Evolutionary conservation across 2,113 vertebrate genomes (phyloP), one percentile per base, ranked within the genome.

Genomic region (Peromyscus maniculatus): DNA sequence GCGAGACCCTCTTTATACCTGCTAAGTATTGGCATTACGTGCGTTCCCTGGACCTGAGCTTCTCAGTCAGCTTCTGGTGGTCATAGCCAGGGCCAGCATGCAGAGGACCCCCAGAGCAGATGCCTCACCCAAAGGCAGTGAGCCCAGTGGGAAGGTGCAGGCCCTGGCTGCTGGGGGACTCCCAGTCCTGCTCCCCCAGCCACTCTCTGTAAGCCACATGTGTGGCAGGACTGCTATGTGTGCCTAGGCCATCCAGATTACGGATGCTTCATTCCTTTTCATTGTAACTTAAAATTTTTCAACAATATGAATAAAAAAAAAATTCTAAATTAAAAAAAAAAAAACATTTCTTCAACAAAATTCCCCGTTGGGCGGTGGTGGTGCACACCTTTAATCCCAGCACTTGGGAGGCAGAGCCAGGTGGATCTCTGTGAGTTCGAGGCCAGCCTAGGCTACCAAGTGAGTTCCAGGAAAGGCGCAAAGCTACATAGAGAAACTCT

Each of bases 21-120:
- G 98, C 98, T 13, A 98, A 97, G 66, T 98, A 99, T 31, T 99
- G 99, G 99, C 99, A 99, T 93, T 99, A 99, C 0, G 99, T 99
- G 75, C 99, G 99, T 36, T 99, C 99, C 0, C 97, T 99, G 46
- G 99, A 99, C 92, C 98, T 99, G 96, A 99, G 99, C 98, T 99
- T 99, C 97, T 99, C 99, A 0, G 99, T 99, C 98, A 99, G 99
- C 97, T 99, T 99, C 98, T 99, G 99, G 99, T 99, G 99, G 99
- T 99, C 99, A 0, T 99, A 99, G 99, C 88, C n/a, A 7, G 66
- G 62, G n/a, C 1, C 0, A 66, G 12, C 6, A 28, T 5, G 1
- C 4, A 3, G 15, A 39, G 28, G 74, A 33, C 33, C 33, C 8
- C 19, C 31, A 28, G 11, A 43, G 36, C n/a, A 16, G 19, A 4